Conservation (phyloP, 2,888 invertebrate species). For the Diploptera punctata region DNA sequence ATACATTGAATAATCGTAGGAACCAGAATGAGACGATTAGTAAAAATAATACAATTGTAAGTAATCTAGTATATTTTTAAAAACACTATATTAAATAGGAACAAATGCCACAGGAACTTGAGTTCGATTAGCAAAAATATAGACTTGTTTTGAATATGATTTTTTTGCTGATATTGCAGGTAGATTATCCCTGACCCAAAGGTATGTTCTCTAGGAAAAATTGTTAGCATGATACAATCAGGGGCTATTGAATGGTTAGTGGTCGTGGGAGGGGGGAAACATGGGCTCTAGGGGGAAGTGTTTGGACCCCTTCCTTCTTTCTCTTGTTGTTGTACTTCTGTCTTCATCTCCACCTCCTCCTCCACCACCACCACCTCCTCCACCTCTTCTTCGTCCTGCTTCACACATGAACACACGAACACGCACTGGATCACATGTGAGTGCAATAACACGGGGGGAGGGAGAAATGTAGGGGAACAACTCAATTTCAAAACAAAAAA, state of each 20-base stretch:
- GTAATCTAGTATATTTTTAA: constrained; percentile 1
- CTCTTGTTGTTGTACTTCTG: constrained; percentile 12
- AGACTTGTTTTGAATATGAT: too few relatives aligned
- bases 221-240: neutral
- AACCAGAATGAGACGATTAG: too few relatives aligned
- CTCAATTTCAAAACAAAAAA: too few relatives aligned
- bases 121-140: neutral
- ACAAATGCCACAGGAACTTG: constrained; percentile 16
- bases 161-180: too few relatives aligned
- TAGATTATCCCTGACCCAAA: too few relatives aligned
- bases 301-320: constrained; percentile 11
- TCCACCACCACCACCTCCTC: neutral
- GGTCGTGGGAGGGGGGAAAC: neutral
- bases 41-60: neutral
- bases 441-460: constrained; percentile 15
- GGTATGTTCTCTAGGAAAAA: neutral
- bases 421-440: constrained; percentile 11
- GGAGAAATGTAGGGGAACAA: neutral
- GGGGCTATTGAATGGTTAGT: neutral
- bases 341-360: neutral
- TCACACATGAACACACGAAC: constrained; percentile 24
- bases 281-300: neutral
- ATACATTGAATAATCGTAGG: too few relatives aligned
- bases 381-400: too few relatives aligned
- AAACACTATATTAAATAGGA: constrained; percentile 27